Conservation (phyloP, 2,888 invertebrate species). For the Timema podura region DNA sequence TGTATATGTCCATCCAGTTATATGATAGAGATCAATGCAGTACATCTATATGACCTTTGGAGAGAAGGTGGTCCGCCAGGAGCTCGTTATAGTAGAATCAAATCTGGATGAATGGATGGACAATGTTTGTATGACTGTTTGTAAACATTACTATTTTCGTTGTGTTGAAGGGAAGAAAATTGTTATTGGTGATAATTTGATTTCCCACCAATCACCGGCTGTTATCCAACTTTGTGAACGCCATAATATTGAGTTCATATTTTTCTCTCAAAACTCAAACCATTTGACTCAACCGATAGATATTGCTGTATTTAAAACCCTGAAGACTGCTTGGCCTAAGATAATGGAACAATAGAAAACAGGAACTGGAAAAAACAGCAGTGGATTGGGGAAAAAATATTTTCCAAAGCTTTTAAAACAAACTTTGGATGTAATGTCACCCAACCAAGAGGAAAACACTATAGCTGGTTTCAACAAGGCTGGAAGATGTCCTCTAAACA, state of each 20-base stretch:
- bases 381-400: not conserved
- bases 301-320: slow-evolving; percentile 35
- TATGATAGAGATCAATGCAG: no score
- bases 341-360: slow-evolving; percentile 26
- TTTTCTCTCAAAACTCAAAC: slow-evolving; percentile 24
- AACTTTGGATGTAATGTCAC: not conserved
- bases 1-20: no score
- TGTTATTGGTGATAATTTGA: slow-evolving; percentile 41
- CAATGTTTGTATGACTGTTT: slow-evolving; percentile 36
- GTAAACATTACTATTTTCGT: slow-evolving; percentile 32
- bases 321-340: slow-evolving; percentile 36
- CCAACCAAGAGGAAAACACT: not conserved
- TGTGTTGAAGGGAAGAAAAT: slow-evolving; percentile 35
- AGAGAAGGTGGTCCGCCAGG: slow-evolving; percentile 37
- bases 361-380: not conserved
- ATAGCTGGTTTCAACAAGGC: slow-evolving; percentile 11
- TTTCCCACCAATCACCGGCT: slow-evolving; percentile 35
- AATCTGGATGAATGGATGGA: slow-evolving; percentile 39
- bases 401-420: slow-evolving; percentile 15
- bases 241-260: slow-evolving; percentile 34
- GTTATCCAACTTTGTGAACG: slow-evolving; percentile 37
- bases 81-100: slow-evolving; percentile 39
- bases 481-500: slow-evolving; percentile 14
- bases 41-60: slow-evolving; percentile 42
- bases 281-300: slow-evolving; percentile 39